Evolutionary conservation across 2,888 invertebrate species (phyloP).

Genomic region (Apodemia zela): DNA sequence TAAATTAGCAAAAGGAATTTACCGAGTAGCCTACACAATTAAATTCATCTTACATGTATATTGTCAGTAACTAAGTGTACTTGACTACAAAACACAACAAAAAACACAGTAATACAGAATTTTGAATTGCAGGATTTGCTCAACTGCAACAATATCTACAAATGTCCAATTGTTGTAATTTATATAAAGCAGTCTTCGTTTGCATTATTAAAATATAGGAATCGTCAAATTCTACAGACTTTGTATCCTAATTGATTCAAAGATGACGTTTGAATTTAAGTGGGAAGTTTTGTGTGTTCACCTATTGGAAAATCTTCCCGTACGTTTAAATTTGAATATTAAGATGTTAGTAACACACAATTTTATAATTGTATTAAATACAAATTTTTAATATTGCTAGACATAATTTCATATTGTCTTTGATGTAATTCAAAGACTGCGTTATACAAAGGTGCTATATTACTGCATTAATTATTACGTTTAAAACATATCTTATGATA

Average conservation of each 20-base stretch:
- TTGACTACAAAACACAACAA: constrained; percentile 38
- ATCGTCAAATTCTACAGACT: too few species aligned
- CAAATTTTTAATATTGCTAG: too few species aligned
- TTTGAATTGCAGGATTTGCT: constrained; percentile 47
- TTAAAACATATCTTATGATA: constrained; percentile 37
- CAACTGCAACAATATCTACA: constrained; percentile 52
- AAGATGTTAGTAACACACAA: too few species aligned
- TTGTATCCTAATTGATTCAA: too few species aligned
- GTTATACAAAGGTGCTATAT: constrained; percentile 39
- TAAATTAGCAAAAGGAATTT: background rate
- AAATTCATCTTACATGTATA: background rate
- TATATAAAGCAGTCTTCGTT: constrained; percentile 37
- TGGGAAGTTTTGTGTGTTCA: too few species aligned
- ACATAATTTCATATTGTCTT: background rate
- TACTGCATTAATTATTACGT: constrained; percentile 41
- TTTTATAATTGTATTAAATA: too few species aligned
- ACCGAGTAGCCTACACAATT: constrained; percentile 10
- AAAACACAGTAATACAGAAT: constrained; percentile 48
- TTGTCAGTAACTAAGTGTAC: constrained; percentile 17
- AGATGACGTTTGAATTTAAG: too few species aligned
- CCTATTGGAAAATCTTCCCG: too few species aligned
- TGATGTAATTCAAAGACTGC: constrained; percentile 34
- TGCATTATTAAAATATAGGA: too few species aligned
- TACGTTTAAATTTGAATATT: too few species aligned
- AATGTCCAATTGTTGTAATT: constrained; percentile 38